These are phyloP conservation scores for Penelope pileata DNA, from an alignment of 2,113 vertebrate species.

Conservation along the genomic window DNA sequence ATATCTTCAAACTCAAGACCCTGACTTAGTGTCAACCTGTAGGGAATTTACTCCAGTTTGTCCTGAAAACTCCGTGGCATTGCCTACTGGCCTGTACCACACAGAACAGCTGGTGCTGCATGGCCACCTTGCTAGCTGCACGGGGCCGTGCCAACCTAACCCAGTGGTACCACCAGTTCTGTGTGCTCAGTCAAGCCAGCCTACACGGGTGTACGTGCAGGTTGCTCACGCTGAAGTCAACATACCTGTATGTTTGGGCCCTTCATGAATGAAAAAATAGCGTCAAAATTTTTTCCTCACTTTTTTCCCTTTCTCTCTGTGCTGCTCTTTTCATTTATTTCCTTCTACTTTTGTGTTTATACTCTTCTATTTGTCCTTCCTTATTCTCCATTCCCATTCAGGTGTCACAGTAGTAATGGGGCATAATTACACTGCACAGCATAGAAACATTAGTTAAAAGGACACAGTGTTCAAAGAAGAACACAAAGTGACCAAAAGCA, in stretches of 20 bases:
- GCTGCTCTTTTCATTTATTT: not conserved
- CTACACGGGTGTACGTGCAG: not conserved
- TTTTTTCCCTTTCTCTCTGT: not conserved
- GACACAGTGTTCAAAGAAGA: not conserved
- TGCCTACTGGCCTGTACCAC: not conserved
- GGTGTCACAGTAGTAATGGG: not conserved
- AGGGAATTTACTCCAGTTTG: not conserved
- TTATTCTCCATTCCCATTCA: not conserved
- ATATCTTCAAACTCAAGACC: not conserved
- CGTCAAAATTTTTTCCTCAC: not conserved
- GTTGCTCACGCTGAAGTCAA: not conserved
- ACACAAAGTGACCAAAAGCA: not conserved
- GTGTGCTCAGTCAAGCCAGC: not conserved
- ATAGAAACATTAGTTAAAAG: not conserved
- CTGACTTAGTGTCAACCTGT: not conserved
- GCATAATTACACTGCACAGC: not conserved
- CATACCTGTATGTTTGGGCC: not conserved
- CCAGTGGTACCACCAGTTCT: not conserved
- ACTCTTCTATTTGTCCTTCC: not conserved
- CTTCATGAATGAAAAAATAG: not conserved
- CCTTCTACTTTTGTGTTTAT: not conserved
- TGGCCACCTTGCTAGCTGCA: not conserved
- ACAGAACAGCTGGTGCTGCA: not conserved
- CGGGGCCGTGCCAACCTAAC: not conserved
- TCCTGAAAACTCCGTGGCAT: not conserved